Evolutionary conservation across 64 coral and sea anemone species (phyloP).

Genomic region (Catalaphyllia jardinei): DNA sequence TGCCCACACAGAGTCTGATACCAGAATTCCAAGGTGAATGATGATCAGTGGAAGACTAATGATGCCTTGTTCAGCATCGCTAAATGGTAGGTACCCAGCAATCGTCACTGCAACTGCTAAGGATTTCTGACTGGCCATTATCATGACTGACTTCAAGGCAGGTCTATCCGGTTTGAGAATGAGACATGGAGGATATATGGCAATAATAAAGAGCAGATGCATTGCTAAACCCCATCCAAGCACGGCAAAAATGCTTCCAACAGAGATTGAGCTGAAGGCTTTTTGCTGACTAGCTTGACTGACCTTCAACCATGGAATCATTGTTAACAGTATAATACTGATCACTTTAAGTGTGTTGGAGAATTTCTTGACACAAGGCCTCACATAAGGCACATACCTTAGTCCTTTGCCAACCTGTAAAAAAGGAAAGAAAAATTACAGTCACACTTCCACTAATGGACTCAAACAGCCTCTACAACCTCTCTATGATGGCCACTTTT

Average conservation of each 20-base stretch:
- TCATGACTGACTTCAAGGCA: conserved; percentile 62
- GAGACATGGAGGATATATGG: conserved; percentile 55
- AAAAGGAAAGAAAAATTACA: conserved; percentile 12
- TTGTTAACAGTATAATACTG: conserved; percentile 69
- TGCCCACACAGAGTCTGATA: conserved; percentile 81
- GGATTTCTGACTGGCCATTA: conserved; percentile 93
- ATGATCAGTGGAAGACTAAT: conserved; percentile 81
- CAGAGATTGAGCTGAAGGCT: conserved; percentile 55
- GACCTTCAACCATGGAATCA: conserved; percentile 98
- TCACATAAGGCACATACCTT: conserved; percentile 69
- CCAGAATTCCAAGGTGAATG: conserved; percentile 75
- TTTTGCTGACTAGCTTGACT: conserved; percentile 82
- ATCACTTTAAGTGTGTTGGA: conserved; percentile 77
- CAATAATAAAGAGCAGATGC: conserved; percentile 61
- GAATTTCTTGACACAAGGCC: conserved; percentile 72
- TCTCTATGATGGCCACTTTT: too few relatives aligned
- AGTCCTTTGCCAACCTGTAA: conserved; percentile 92
- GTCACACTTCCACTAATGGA: too few relatives aligned
- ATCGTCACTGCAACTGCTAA: conserved; percentile 81
- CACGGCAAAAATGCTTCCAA: conserved; percentile 70
- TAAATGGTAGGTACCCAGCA: conserved; percentile 73
- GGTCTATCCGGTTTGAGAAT: conserved; percentile 64
- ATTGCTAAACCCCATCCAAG: conserved; percentile 75
- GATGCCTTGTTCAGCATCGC: conserved; percentile 69
- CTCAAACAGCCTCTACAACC: too few relatives aligned